Percentiles rank a stretch among this genome's conserved stretches.
Conservation (phyloP, 2,888 invertebrate species). For the Plutella xylostella region DNA sequence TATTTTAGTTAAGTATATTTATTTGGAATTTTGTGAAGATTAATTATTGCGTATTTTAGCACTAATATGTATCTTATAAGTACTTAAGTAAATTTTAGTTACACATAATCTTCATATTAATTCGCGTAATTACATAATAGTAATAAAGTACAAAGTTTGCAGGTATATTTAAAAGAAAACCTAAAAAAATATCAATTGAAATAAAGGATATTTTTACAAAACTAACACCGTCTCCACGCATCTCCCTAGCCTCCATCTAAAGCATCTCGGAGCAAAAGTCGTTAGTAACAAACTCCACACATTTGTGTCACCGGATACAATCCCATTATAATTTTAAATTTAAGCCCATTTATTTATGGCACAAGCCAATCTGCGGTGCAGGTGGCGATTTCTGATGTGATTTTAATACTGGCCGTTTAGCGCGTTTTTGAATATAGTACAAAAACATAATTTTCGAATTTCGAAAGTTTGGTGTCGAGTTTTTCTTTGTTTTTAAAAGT, state of each 20-base stretch:
- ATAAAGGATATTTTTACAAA: not conserved
- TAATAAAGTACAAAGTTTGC: not conserved
- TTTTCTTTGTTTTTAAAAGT: not conserved
- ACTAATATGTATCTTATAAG: no score
- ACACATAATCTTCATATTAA: not conserved
- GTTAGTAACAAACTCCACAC: constrained; percentile 71
- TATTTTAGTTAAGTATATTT: not conserved
- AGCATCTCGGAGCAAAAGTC: constrained; percentile 60
- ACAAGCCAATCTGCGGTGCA: constrained; percentile 30
- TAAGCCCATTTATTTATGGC: constrained; percentile 64
- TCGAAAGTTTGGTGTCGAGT: no score
- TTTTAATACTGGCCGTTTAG: not conserved
- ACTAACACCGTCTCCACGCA: constrained; percentile 24
- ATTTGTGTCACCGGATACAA: constrained; percentile 71
- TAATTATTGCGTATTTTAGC: no score
- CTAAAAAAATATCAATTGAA: not conserved
- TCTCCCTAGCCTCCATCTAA: constrained; percentile 29
- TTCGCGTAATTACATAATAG: not conserved
- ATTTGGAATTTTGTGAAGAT: no score
- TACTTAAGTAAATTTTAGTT: no score
- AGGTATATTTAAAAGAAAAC: not conserved
- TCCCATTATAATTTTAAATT: constrained; percentile 70
- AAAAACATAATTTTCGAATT: not conserved
- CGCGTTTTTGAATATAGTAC: not conserved
- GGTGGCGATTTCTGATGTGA: not conserved